Base-by-base conservation (phyloP, 2,888 invertebrate species). In the Hirtodrosophila histrioides region DNA sequence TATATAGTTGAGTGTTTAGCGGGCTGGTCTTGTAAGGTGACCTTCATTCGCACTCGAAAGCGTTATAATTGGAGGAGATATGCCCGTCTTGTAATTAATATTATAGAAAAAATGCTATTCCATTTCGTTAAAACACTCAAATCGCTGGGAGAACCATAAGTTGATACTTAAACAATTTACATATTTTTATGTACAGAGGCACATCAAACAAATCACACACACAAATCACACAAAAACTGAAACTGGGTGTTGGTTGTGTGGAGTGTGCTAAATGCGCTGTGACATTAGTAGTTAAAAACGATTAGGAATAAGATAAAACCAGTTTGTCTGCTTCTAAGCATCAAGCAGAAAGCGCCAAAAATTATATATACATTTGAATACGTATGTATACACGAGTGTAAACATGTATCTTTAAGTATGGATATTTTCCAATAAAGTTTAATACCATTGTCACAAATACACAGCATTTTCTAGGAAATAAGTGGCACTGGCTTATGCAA, bases 401-500 rank as follows among this genome's bases (percentile, higher is more conserved):
- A 1, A 17, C 17, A 17, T 1, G 17, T 17, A 17, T 40, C 27
- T 36, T 27, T 27, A 27, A 40, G 17, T 39, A 33, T 17, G 10
- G 29, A 8, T 48, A 39, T 17, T 11, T 48, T 12, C 27, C 45
- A 51, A 35, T 24, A 10, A 37, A 48, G 11, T 49, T 44, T 9
- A 17, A 36, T 6, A 37, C 35, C 24, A 57, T 53, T 54, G 43
- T 50, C 6, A 35, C 7, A 1, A 66, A 53, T 51, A 24, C 27
- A 62, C 57, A 72, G 69, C 67, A 56, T 75, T 86, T 76, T 76
- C 82, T 88, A 86, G 73, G 82, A 87, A 86, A 81, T 56, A 68
- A 51, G 35, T 65, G 56, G 46, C 43, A 37, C 46, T 58, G 58
- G 57, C 58, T 69, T 78, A 86, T 83, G 86, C 76, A 88, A 81